Percentiles rank a stretch among this genome's conserved stretches.
Evolutionary conservation across 2,797 vertebrate species (phyloP).

Genomic region (Acrossocheilus fasciatus): DNA sequence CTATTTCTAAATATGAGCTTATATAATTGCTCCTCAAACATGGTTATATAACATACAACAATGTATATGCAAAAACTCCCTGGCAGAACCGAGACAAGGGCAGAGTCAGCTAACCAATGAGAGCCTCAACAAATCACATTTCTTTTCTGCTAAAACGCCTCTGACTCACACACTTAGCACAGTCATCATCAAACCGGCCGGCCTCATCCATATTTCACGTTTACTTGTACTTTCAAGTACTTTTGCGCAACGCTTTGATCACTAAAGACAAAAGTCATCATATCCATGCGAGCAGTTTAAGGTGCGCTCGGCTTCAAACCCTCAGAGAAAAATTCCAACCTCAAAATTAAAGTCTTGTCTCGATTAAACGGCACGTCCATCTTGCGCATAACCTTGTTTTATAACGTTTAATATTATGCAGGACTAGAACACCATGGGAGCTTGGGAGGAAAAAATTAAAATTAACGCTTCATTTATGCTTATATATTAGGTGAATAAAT

Average conservation of each 20-base stretch:
- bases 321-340: slow-evolving; percentile 56
- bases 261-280: slow-evolving; percentile 64
- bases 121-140: slow-evolving; percentile 55
- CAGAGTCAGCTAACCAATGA: slow-evolving; percentile 17
- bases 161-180: slow-evolving; percentile 58
- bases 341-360: slow-evolving; percentile 59
- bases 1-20: slow-evolving; percentile 54
- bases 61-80: slow-evolving; percentile 63
- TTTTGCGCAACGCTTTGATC: slow-evolving; percentile 64
- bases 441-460: no score
- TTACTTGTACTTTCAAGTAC: slow-evolving; percentile 66
- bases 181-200: slow-evolving; percentile 62
- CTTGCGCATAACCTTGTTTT: slow-evolving; percentile 47
- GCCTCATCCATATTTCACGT: slow-evolving; percentile 70
- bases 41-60: slow-evolving; percentile 59
- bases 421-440: background rate
- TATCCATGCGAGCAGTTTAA: slow-evolving; percentile 56
- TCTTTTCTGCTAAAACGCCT: slow-evolving; percentile 48
- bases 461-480: background rate
- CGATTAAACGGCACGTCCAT: slow-evolving; percentile 53
- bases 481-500: background rate
- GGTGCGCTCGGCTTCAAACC: slow-evolving; percentile 54
- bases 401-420: slow-evolving; percentile 5
- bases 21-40: slow-evolving; percentile 58
- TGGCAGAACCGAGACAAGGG: slow-evolving; percentile 31